Conservation (phyloP, 2,888 invertebrate genomes). For the Phaonia tiefii region DNA sequence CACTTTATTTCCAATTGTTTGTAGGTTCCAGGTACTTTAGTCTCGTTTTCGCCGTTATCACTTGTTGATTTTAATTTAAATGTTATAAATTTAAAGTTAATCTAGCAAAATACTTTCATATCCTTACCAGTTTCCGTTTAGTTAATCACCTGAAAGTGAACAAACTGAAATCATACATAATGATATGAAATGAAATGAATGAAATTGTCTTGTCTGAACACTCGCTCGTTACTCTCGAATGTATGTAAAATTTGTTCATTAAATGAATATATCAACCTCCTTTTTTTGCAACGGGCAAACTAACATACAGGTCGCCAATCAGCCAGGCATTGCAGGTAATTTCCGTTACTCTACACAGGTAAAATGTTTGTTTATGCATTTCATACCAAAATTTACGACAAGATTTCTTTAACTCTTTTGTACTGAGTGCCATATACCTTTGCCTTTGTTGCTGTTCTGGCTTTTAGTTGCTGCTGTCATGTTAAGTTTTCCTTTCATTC, state of each 20-base stretch:
- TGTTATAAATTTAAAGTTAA: constrained; percentile 56
- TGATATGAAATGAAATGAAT: not conserved
- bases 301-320: not conserved
- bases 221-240: no score
- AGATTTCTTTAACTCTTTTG: constrained; percentile 40
- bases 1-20: not conserved
- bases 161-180: constrained; percentile 6
- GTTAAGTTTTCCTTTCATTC: constrained; percentile 63
- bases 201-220: not conserved
- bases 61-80: constrained; percentile 41
- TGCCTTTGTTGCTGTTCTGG: not conserved
- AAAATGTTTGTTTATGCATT: constrained; percentile 55
- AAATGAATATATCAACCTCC: constrained; percentile 60
- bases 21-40: not conserved
- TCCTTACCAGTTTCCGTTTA: constrained; percentile 5
- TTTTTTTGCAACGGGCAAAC: not conserved
- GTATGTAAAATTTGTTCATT: constrained; percentile 54
- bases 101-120: constrained; percentile 15
- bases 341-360: constrained; percentile 36
- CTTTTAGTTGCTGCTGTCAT: not conserved
- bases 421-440: not conserved
- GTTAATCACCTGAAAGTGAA: constrained; percentile 13
- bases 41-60: constrained; percentile 42
- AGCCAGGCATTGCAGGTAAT: constrained; percentile 10
- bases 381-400: constrained; percentile 56